Conservation (phyloP, 2,797 vertebrate species). For the Amniataba percoides region DNA sequence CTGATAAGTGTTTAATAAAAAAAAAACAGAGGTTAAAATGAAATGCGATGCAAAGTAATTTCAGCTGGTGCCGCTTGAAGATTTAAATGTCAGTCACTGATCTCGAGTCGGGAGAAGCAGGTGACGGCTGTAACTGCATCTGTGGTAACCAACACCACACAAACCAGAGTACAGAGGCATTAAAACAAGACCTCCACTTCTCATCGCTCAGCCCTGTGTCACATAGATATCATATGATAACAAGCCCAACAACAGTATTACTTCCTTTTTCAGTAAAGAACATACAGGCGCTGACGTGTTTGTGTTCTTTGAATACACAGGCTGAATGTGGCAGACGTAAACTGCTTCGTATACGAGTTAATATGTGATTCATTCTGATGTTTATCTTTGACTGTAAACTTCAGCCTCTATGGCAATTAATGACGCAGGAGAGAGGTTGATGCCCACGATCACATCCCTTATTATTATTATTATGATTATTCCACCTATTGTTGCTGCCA, state of each 20-base stretch:
- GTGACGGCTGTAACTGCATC: slow-evolving; percentile 13
- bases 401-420: neutral
- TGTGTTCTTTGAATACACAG: neutral
- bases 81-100: slow-evolving; percentile 44
- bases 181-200: slow-evolving; percentile 35
- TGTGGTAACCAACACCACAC: slow-evolving; percentile 26
- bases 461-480: neutral
- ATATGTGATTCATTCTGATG: neutral
- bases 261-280: slow-evolving; percentile 28
- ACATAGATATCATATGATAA: slow-evolving; percentile 35
- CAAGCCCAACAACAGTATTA: neutral
- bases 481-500: neutral
- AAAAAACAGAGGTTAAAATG: neutral
- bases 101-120: neutral
- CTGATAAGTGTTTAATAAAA: neutral
- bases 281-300: neutral
- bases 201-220: slow-evolving; percentile 17
- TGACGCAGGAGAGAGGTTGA: neutral
- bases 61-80: neutral
- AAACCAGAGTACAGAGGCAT: slow-evolving; percentile 11
- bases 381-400: neutral
- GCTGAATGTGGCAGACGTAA: neutral
- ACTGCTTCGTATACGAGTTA: neutral
- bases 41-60: neutral
- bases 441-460: neutral